Evolutionary conservation across 2,797 vertebrate genomes (phyloP).

Genomic region (Anabas testudineus): DNA sequence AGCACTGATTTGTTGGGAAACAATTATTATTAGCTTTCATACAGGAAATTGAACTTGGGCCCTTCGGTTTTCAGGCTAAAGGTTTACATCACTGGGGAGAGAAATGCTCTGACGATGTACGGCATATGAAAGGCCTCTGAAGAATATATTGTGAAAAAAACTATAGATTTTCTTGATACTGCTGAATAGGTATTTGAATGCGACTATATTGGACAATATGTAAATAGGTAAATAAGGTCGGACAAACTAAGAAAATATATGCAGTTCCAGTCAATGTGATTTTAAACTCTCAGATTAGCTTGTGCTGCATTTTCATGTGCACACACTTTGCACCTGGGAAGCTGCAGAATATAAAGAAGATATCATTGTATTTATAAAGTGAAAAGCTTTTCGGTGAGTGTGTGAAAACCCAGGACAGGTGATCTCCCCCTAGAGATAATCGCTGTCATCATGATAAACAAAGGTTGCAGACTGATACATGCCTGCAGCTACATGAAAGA

Average conservation of each 20-base stretch:
- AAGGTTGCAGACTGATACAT: constrained; percentile 26
- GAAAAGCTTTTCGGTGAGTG: constrained; percentile 37
- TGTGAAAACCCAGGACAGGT: constrained; percentile 38
- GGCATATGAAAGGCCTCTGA: constrained; percentile 19
- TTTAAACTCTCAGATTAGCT: constrained; percentile 4
- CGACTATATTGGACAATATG: not conserved
- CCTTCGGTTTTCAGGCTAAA: constrained; percentile 68
- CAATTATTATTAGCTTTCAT: constrained; percentile 77
- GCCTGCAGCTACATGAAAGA: constrained; percentile 27
- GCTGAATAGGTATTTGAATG: not conserved
- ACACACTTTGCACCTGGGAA: constrained; percentile 15
- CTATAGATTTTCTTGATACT: not conserved
- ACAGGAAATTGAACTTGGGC: constrained; percentile 81
- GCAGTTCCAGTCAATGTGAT: not conserved
- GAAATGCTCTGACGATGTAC: constrained; percentile 10
- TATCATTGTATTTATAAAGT: constrained; percentile 31
- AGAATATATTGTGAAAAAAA: not conserved
- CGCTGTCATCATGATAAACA: constrained; percentile 33
- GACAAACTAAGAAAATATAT: too few species aligned
- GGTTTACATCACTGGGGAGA: constrained; percentile 65
- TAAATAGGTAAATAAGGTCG: not conserved
- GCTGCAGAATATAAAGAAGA: constrained; percentile 22
- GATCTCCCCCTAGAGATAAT: constrained; percentile 45
- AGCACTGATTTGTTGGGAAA: too few species aligned
- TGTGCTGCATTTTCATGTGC: not conserved